Evolutionary conservation across 2,888 invertebrate species (phyloP).

Genomic region (Drosophila peninsularis): DNA sequence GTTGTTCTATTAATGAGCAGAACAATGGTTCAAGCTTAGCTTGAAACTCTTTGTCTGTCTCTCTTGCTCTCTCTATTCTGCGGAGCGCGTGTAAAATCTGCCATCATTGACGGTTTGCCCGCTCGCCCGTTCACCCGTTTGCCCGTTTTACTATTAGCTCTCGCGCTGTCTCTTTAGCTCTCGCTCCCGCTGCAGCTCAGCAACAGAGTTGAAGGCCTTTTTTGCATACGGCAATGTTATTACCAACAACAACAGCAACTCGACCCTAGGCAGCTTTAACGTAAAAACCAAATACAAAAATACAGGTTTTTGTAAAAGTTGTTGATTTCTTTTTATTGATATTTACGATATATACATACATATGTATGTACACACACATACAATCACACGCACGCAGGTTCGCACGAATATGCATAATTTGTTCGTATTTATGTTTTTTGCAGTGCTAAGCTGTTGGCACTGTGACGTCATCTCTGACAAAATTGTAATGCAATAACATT

Average conservation of each 20-base stretch:
- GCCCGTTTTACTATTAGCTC: conserved; percentile 3
- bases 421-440: conserved; percentile 10
- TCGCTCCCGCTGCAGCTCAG: conserved; percentile 28
- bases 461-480: conserved; percentile 32
- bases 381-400: conserved; percentile 4
- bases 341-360: conserved; percentile 28
- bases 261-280: conserved; percentile 37
- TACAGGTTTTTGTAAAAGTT: conserved; percentile 59
- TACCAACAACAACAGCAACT: conserved; percentile 30
- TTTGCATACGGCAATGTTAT: conserved; percentile 67
- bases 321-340: conserved; percentile 51
- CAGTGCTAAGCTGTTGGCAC: conserved; percentile 15
- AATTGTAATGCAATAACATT: conserved; percentile 31
- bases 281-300: conserved; percentile 14
- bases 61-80: background rate
- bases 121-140: no score
- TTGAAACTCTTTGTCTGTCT: background rate
- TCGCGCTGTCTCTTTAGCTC: conserved; percentile 2
- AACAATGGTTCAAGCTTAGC: conserved; percentile 46
- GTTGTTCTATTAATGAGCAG: conserved; percentile 42
- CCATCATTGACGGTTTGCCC: conserved; percentile 3
- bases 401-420: conserved; percentile 10
- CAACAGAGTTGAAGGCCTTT: conserved; percentile 74
- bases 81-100: conserved; percentile 14
- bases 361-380: conserved; percentile 18